A percentile compares a stretch with the other conserved stretches of the same genome.
These are phyloP conservation scores for Acrossocheilus wenchowensis DNA, from an alignment of 2,797 vertebrate genomes.

Conservation along the genomic window DNA sequence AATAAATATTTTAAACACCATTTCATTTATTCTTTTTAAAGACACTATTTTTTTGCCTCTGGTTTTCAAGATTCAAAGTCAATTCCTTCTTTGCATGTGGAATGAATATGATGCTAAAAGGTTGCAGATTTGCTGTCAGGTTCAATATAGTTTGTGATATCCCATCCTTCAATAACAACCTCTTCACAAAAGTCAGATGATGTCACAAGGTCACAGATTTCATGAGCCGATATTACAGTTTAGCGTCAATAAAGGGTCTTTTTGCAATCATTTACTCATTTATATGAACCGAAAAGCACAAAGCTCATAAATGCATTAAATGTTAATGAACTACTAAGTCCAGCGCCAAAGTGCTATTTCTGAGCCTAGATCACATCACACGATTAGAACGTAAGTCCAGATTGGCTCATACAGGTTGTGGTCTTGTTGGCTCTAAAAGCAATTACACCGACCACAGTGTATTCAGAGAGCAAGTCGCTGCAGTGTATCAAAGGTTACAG, in stretches of 20 bases:
- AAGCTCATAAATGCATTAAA: neutral
- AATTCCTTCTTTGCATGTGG: neutral
- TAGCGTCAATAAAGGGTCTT: neutral
- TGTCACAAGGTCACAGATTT: slow-evolving; percentile 7
- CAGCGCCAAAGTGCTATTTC: neutral
- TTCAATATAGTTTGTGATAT: neutral
- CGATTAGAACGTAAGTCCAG: slow-evolving; percentile 59
- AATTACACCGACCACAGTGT: slow-evolving; percentile 64
- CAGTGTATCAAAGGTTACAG: slow-evolving; percentile 42
- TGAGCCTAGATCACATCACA: slow-evolving; percentile 59
- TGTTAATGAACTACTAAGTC: neutral
- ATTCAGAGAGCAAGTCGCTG: slow-evolving; percentile 23
- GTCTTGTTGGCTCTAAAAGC: slow-evolving; percentile 75
- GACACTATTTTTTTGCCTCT: neutral
- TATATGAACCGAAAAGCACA: neutral
- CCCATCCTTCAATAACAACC: slow-evolving; percentile 3
- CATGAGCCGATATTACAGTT: neutral
- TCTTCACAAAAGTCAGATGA: neutral
- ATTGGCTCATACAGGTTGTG: slow-evolving; percentile 57
- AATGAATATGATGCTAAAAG: neutral
- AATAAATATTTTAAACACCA: too few species aligned
- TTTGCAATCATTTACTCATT: neutral
- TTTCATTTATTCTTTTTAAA: neutral
- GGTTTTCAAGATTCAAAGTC: neutral
- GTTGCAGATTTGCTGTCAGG: neutral